Conservation (phyloP, 2,113 vertebrate species). For the Hyla sarda region DNA sequence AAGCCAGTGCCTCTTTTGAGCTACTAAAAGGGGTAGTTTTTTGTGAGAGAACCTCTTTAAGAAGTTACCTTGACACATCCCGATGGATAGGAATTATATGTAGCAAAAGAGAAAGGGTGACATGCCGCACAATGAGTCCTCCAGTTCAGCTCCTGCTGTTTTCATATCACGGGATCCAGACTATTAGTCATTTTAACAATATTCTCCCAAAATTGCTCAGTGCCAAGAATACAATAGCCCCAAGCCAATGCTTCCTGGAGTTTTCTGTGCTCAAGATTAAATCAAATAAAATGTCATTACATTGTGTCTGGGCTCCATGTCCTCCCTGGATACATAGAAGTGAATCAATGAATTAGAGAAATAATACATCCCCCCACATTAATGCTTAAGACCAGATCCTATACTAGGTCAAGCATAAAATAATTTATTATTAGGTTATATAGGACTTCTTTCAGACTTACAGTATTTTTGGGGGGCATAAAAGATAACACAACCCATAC, state of each 20-base stretch:
- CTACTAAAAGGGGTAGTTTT: too few relatives aligned
- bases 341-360: not conserved
- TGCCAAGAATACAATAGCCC: slow-evolving; percentile 10
- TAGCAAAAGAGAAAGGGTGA: not conserved
- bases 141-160: not conserved
- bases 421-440: not conserved
- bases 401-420: not conserved
- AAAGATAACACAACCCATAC: not conserved
- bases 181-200: too few relatives aligned
- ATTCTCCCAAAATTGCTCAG: not conserved
- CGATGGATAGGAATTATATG: not conserved
- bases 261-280: not conserved
- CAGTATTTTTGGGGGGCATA: not conserved
- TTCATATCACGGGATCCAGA: not conserved
- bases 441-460: not conserved
- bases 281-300: slow-evolving; percentile 9
- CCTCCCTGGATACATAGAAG: not conserved
- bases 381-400: not conserved
- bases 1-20: too few relatives aligned
- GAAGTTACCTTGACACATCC: not conserved
- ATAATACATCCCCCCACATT: not conserved
- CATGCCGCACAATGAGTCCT: not conserved
- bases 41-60: not conserved
- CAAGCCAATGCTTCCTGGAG: slow-evolving; percentile 4
- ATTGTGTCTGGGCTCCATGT: not conserved